phyloP scores from a whole-genome alignment of 23 tunicate species.

The Phallusia fumigata region DNA sequence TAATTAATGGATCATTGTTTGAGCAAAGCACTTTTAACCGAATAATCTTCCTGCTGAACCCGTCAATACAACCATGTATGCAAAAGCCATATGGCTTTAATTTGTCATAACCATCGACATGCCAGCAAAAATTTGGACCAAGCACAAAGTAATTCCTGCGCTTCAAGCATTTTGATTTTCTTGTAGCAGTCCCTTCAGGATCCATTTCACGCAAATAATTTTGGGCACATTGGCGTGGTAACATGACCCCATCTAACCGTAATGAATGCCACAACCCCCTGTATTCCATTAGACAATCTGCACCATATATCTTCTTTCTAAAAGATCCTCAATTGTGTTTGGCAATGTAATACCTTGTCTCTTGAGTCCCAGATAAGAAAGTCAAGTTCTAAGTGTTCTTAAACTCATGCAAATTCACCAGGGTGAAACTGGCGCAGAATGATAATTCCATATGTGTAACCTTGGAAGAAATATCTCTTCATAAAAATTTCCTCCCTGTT shows the following conservation, averaged over 20 bases:
- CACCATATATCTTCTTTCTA: background rate
- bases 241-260: constrained; percentile 11
- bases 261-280: constrained; percentile 10
- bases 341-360: background rate
- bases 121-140: constrained; percentile 21
- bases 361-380: background rate
- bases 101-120: constrained; percentile 16
- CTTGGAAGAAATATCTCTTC: background rate
- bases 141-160: background rate
- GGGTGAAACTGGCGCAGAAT: background rate
- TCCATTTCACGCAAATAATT: background rate
- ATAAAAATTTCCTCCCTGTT: background rate
- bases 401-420: background rate
- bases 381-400: constrained; percentile 3
- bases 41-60: constrained; percentile 10
- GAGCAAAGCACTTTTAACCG: constrained; percentile 1
- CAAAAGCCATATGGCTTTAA: constrained; percentile 12
- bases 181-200: constrained; percentile 13
- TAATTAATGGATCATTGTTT: constrained; percentile 10
- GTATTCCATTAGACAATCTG: constrained; percentile 9
- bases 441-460: background rate
- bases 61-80: constrained; percentile 18
- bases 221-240: background rate
- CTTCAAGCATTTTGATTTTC: background rate
- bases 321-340: constrained; percentile 1